phyloP scores from a whole-genome alignment of 2,797 vertebrate species.

The Neopelma chrysocephalum region DNA sequence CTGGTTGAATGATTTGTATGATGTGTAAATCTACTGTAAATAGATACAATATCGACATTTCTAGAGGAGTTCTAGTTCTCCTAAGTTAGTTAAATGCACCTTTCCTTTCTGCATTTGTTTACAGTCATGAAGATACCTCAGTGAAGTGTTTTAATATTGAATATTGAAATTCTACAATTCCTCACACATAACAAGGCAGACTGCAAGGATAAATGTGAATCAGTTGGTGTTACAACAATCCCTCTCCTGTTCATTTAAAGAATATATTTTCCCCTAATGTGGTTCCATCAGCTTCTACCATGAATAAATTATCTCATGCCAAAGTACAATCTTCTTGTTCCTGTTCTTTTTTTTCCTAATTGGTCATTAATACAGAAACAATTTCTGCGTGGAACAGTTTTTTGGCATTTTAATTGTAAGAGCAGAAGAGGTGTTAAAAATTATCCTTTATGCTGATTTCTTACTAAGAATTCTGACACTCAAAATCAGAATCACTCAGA shows the following conservation, averaged over 20 bases:
- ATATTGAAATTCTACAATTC: neutral
- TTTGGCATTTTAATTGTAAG: neutral
- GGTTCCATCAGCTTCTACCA: neutral
- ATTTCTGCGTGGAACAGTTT: neutral
- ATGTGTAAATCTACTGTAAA: neutral
- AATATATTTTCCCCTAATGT: neutral
- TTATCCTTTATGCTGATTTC: neutral
- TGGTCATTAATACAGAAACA: neutral
- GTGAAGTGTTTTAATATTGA: neutral
- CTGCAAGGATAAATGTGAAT: neutral
- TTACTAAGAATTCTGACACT: neutral
- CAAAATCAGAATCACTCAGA: neutral
- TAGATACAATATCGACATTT: neutral
- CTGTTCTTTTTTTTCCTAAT: slow-evolving; percentile 14
- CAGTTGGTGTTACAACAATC: neutral
- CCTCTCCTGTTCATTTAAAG: slow-evolving; percentile 24
- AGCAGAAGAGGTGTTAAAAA: neutral
- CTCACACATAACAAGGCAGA: neutral
- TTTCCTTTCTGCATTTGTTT: neutral
- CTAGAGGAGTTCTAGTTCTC: neutral
- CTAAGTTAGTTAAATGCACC: neutral
- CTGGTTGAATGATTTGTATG: neutral
- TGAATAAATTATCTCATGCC: slow-evolving; percentile 10
- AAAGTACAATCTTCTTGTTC: neutral
- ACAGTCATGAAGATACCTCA: neutral